A percentile compares a stretch with the other conserved stretches of the same genome.
phyloP scores from a whole-genome alignment of 1,140 invertebrate genomes.

The Penaeus indicus region DNA sequence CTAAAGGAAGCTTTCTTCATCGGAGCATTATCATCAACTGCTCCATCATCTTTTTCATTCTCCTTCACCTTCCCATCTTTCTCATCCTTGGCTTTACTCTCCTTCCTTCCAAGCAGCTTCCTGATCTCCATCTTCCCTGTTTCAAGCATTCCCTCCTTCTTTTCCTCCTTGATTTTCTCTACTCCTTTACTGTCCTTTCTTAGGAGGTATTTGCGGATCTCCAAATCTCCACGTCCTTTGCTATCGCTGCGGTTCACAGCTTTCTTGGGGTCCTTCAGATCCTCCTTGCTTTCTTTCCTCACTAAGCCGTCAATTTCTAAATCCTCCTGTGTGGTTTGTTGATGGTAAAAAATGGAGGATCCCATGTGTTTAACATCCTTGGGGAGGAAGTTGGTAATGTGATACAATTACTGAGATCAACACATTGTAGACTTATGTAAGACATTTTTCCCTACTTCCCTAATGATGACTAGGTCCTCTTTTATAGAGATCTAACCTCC shows the following conservation, averaged over 20 bases:
- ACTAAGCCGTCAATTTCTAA: constrained; percentile 1
- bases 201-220: constrained; percentile 39
- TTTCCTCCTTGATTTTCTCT: constrained; percentile 11
- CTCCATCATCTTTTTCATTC: constrained; percentile 25
- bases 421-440: neutral
- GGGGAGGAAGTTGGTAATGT: constrained; percentile 30
- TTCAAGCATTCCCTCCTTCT: neutral
- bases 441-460: no score
- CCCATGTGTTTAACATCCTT: constrained; percentile 38
- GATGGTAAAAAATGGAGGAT: constrained; percentile 29
- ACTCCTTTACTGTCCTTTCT: constrained; percentile 39
- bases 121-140: neutral
- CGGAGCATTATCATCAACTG: neutral
- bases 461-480: no score
- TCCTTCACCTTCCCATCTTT: constrained; percentile 24
- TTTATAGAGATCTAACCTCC: no score
- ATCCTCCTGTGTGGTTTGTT: neutral
- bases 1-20: constrained; percentile 2
- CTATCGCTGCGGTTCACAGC: constrained; percentile 39
- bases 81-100: constrained; percentile 23
- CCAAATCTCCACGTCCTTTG: constrained; percentile 41
- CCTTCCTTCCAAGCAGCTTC: constrained; percentile 25
- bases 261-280: constrained; percentile 10
- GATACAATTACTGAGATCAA: constrained; percentile 15
- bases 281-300: constrained; percentile 32